phyloP scores from a whole-genome alignment of 2,113 vertebrate species.

The Hippocampus zosterae region DNA sequence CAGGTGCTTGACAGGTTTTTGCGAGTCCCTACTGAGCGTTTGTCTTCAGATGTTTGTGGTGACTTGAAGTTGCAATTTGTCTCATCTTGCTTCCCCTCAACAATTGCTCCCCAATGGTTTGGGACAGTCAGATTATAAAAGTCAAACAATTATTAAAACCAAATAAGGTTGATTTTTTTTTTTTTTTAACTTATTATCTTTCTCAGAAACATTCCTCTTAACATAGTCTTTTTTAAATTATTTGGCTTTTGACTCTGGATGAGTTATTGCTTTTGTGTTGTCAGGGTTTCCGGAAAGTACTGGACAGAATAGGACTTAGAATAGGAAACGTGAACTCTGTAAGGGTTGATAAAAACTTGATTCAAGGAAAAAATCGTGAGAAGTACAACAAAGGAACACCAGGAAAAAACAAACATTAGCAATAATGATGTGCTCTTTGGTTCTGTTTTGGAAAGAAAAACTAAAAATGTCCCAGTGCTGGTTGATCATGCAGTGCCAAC shows the following conservation, averaged over 20 bases:
- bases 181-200: constrained; percentile 20
- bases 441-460: constrained; percentile 67
- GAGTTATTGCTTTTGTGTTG: too few species aligned
- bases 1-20: background rate
- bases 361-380: too few species aligned
- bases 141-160: constrained; percentile 10
- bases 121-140: constrained; percentile 14
- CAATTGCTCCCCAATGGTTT: constrained; percentile 24
- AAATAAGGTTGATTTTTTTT: constrained; percentile 26
- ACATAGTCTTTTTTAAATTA: too few species aligned
- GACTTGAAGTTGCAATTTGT: constrained; percentile 45
- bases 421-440: constrained; percentile 36
- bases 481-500: constrained; percentile 50
- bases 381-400: too few species aligned
- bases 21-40: constrained; percentile 38
- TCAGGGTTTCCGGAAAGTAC: too few species aligned
- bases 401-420: background rate
- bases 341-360: too few species aligned
- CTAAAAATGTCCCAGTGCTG: constrained; percentile 55
- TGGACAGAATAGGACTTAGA: too few species aligned
- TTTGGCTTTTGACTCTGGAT: too few species aligned
- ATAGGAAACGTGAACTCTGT: too few species aligned
- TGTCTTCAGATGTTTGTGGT: constrained; percentile 38
- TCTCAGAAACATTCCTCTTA: background rate
- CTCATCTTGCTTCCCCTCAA: constrained; percentile 21